Percentiles rank a stretch among this genome's conserved stretches.
These are phyloP conservation scores for Drosophila miranda DNA, from an alignment of 1,140 invertebrate genomes.

Conservation along the genomic window DNA sequence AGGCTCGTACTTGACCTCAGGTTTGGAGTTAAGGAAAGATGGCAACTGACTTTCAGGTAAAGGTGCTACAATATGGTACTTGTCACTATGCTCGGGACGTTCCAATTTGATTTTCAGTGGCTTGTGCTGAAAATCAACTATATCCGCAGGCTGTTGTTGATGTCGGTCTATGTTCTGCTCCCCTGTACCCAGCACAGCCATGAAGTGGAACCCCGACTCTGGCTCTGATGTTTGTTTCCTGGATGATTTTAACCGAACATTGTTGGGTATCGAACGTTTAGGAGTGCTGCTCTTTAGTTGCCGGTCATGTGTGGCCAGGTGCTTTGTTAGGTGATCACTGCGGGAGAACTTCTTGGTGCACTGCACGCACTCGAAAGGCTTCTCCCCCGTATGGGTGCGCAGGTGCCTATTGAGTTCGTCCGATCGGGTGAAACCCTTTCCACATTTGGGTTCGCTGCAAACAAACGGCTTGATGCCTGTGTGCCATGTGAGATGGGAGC, in stretches of 20 bases:
- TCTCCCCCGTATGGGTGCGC: constrained; percentile 88
- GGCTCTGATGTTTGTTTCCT: constrained; percentile 55
- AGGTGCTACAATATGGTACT: constrained; percentile 65
- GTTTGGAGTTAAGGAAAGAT: constrained; percentile 50
- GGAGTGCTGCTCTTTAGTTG: constrained; percentile 60
- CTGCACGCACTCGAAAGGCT: constrained; percentile 88
- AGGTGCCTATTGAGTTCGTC: constrained; percentile 83
- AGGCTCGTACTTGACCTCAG: constrained; percentile 71
- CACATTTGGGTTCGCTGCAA: constrained; percentile 85
- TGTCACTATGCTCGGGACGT: constrained; percentile 71
- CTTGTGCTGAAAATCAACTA: constrained; percentile 40
- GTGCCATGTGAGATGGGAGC: constrained; percentile 80
- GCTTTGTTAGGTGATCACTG: constrained; percentile 93
- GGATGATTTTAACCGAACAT: constrained; percentile 33
- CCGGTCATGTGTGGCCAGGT: constrained; percentile 82
- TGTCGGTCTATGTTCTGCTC: constrained; percentile 33
- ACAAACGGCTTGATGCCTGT: constrained; percentile 84
- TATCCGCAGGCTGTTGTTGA: constrained; percentile 32
- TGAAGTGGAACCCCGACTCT: constrained; percentile 70
- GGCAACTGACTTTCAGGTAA: constrained; percentile 51
- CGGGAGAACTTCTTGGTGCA: constrained; percentile 92
- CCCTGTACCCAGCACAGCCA: constrained; percentile 59
- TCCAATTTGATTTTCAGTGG: constrained; percentile 75
- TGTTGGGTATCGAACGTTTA: constrained; percentile 49
- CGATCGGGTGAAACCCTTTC: constrained; percentile 83